Evolutionary conservation across 2,888 invertebrate species (phyloP).

Genomic region (Scaptomyza cyrtandrae): DNA sequence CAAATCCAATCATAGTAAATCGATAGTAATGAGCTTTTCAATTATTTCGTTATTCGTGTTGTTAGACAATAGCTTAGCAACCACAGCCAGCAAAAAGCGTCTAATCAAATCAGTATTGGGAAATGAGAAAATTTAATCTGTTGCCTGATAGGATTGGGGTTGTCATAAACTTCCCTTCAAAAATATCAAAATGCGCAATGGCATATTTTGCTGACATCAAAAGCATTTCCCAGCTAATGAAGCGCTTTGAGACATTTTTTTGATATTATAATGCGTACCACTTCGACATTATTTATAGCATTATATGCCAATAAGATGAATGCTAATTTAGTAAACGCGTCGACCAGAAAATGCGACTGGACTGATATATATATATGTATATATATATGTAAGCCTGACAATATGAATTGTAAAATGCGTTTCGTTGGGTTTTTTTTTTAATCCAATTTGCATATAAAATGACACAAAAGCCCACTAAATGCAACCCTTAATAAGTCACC

Average conservation of each 20-base stretch:
- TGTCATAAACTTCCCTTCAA: constrained; percentile 30
- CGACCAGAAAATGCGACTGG: constrained; percentile 44
- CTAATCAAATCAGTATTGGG: constrained; percentile 63
- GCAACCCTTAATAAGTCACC: constrained; percentile 82
- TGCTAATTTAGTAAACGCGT: constrained; percentile 73
- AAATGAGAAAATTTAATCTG: constrained; percentile 61
- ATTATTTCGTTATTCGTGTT: constrained; percentile 28
- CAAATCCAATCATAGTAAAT: not conserved
- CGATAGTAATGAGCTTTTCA: constrained; percentile 13
- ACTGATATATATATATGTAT: constrained; percentile 17
- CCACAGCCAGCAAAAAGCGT: constrained; percentile 54
- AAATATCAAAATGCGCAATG: constrained; percentile 64
- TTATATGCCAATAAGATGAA: constrained; percentile 69
- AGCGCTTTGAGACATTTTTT: constrained; percentile 53
- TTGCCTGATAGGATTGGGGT: constrained; percentile 70
- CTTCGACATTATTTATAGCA: constrained; percentile 59
- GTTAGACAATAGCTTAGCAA: constrained; percentile 66
- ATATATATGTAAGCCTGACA: not conserved
- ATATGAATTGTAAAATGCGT: constrained; percentile 61
- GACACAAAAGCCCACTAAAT: constrained; percentile 81
- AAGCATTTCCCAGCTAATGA: constrained; percentile 79
- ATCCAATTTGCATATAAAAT: constrained; percentile 81
- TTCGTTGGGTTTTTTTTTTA: constrained; percentile 65
- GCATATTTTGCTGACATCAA: constrained; percentile 68
- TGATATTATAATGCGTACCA: no score